Base-by-base conservation (phyloP, 2,113 vertebrate genomes). In the Gopherus flavomarginatus region DNA sequence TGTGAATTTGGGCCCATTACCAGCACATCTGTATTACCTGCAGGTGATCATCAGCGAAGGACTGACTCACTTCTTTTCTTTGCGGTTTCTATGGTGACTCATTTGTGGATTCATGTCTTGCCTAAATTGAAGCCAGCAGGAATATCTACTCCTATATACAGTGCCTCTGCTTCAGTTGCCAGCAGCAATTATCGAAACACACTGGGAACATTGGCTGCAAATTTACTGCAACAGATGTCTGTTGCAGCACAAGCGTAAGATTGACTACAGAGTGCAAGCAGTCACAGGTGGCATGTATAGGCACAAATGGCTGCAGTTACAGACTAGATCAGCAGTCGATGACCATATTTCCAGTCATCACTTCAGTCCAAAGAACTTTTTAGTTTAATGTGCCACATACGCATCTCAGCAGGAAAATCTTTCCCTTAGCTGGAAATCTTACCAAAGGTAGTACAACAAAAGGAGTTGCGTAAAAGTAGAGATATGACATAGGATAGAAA, bases 111-210 rank as follows among this genome's bases (percentile, higher is more conserved):
- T 91, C 95, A 86, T 90, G 94, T 94, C 89, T 97, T 85, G 93
- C 85, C 86, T 97, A 97, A 97, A 97, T 95, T 96, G 97, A 95
- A 96, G 96, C 87, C 97, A 97, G 97, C 96, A 93, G 97, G 97
- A 97, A 62, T 89, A 93, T 90, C 92, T 95, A 97, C 87, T 97
- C 83, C 95, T 85, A 94, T 89, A 92, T 94, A 92, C 95, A 92
- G 90, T 88, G 92, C 92, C 90, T 90, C 95, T 96, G 81, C 78
- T 89, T 93, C 83, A 83, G 86, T 79, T 96, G 95, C 96, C 97
- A 97, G 83, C 50, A 96, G 90, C 94, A 97, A 96, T 97, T 97
- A 96, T 86, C 81, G 93, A 87, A 95, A 91, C 81, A 97, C 96
- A 94, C 2, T 50, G 94, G 96, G 93, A 95, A 92, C 90, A 88